Evolutionary conservation across 1,140 invertebrate species (phyloP).

Genomic region (Caligus rogercresseyi): DNA sequence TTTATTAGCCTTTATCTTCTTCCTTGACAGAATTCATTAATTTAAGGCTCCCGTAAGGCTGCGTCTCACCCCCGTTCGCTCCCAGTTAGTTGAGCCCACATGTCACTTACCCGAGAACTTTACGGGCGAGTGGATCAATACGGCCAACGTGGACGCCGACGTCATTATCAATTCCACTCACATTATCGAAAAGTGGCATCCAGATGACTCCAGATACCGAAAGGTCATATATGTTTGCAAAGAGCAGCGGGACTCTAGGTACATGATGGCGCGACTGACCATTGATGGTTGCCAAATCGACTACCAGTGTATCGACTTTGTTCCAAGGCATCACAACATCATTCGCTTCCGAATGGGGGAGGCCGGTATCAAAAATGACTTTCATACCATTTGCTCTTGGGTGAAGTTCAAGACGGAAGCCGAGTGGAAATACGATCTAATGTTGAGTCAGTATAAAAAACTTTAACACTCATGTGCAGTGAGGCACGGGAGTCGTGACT

Average conservation of each 20-base stretch:
- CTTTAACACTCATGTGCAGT: too few species aligned
- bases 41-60: conserved; percentile 14
- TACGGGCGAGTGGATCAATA: conserved; percentile 74
- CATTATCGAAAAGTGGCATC: conserved; percentile 82
- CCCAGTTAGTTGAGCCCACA: conserved; percentile 4
- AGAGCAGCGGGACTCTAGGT: conserved; percentile 62
- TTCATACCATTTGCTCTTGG: conserved; percentile 81
- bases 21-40: conserved; percentile 3
- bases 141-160: conserved; percentile 84
- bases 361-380: conserved; percentile 71
- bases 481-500: too few species aligned
- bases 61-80: conserved; percentile 7
- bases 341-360: conserved; percentile 77
- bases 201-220: conserved; percentile 54
- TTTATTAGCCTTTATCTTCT: background rate
- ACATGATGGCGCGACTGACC: conserved; percentile 86
- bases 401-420: conserved; percentile 67
- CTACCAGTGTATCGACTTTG: conserved; percentile 90
- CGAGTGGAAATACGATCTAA: conserved; percentile 71
- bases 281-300: conserved; percentile 96
- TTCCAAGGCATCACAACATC: conserved; percentile 84
- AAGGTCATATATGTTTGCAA: conserved; percentile 85
- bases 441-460: conserved; percentile 38
- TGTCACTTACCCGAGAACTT: conserved; percentile 19
- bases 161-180: conserved; percentile 86